Percentiles rank a stretch among this genome's conserved stretches.
These are phyloP conservation scores for Atta texana DNA, from an alignment of 1,140 invertebrate species.

Conservation along the genomic window DNA sequence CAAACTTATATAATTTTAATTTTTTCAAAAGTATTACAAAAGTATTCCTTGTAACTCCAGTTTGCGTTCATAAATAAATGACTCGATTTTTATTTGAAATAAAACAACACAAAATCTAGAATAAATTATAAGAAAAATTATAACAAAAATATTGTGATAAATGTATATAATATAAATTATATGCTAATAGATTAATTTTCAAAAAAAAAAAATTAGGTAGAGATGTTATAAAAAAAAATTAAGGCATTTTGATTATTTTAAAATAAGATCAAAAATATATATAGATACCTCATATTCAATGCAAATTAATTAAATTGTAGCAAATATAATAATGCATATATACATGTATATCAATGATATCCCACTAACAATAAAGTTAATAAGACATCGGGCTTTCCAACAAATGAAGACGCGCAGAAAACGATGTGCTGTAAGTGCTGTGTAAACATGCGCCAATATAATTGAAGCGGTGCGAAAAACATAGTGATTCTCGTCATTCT, in stretches of 20 bases:
- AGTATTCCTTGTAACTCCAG: neutral
- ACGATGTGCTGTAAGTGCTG: conserved; percentile 65
- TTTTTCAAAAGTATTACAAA: neutral
- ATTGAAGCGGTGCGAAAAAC: conserved; percentile 70
- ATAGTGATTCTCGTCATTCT: conserved; percentile 41
- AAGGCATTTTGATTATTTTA: neutral
- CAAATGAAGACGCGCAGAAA: conserved; percentile 28
- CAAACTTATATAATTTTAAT: neutral
- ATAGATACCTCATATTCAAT: neutral
- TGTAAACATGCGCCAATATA: conserved; percentile 63
- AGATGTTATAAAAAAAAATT: neutral
- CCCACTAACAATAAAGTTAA: conserved; percentile 23
- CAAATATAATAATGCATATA: neutral
- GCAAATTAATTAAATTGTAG: neutral
- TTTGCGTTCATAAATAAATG: neutral
- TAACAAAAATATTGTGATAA: neutral
- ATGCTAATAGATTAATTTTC: neutral
- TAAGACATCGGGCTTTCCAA: neutral
- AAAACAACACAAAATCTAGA: neutral
- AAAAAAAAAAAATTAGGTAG: neutral
- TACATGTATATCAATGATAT: neutral
- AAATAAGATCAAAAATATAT: neutral
- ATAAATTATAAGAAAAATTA: neutral
- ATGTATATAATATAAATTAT: neutral
- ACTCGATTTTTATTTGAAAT: neutral